Evolutionary conservation across 2,888 invertebrate genomes (phyloP).

Genomic region (Coelogynopora nodosa): DNA sequence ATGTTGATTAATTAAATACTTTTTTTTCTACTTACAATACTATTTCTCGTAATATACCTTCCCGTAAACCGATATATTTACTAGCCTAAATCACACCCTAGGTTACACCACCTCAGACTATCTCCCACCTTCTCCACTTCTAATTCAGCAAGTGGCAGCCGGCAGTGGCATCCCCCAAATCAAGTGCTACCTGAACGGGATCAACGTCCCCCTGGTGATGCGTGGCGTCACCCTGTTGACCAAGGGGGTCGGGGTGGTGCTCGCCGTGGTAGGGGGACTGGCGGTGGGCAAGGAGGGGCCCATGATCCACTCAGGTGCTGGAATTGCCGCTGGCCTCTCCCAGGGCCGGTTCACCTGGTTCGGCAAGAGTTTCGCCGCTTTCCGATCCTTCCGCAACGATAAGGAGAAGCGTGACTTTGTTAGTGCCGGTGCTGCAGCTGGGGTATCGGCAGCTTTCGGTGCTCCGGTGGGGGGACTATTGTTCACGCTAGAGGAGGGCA

Average conservation of each 20-base stretch:
- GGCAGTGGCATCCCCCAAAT: conserved; percentile 62
- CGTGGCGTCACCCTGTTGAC: conserved; percentile 57
- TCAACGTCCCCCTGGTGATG: conserved; percentile 51
- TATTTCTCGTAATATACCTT: too few species aligned
- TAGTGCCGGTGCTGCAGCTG: conserved; percentile 70
- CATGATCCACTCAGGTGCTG: conserved; percentile 62
- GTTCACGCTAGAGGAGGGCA: conserved; percentile 61
- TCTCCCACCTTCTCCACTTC: too few species aligned
- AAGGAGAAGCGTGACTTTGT: conserved; percentile 95
- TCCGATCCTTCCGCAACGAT: conserved; percentile 62
- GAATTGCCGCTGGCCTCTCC: conserved; percentile 60
- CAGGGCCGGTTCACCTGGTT: conserved; percentile 58
- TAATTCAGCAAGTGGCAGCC: conserved; percentile 59
- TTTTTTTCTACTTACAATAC: too few species aligned
- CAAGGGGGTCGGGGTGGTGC: conserved; percentile 58
- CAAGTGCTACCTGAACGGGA: conserved; percentile 60
- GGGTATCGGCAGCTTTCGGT: conserved; percentile 61
- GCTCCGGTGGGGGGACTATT: conserved; percentile 60
- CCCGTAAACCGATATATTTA: too few species aligned
- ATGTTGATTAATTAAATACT: too few species aligned
- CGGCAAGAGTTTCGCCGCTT: conserved; percentile 50
- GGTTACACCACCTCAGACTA: too few species aligned
- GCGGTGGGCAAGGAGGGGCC: conserved; percentile 62
- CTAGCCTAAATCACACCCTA: too few species aligned
- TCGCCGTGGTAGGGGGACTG: conserved; percentile 60